Conservation (phyloP, 2,113 vertebrate species). For the Cyanoliseus patagonus region DNA sequence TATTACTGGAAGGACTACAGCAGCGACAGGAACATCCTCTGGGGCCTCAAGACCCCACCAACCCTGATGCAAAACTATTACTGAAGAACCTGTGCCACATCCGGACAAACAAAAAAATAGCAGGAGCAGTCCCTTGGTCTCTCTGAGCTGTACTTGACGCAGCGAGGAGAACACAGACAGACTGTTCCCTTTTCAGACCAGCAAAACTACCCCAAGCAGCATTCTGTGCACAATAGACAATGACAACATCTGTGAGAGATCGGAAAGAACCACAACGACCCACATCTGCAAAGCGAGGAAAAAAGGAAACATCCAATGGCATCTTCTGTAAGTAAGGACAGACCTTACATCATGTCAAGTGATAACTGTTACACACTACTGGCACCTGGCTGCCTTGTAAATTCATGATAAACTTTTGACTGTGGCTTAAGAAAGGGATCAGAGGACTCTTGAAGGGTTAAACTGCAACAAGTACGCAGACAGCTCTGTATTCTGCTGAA, state of each 20-base stretch:
- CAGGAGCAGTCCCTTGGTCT: neutral
- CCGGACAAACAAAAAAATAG: neutral
- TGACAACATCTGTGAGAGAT: slow-evolving; percentile 40
- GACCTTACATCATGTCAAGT: neutral
- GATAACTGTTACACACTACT: neutral
- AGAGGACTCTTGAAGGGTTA: neutral
- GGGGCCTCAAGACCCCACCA: neutral
- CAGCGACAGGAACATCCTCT: neutral
- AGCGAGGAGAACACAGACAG: neutral
- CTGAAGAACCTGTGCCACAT: neutral
- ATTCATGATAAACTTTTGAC: neutral
- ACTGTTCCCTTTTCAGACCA: slow-evolving; percentile 24
- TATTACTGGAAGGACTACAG: neutral
- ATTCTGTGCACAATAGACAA: slow-evolving; percentile 36
- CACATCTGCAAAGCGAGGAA: neutral
- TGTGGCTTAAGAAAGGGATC: neutral
- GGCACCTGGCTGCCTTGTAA: neutral
- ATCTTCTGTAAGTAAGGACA: slow-evolving; percentile 14
- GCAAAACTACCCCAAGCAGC: neutral
- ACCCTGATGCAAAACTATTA: neutral
- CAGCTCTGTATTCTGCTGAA: neutral
- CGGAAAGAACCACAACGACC: neutral
- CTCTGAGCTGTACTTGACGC: neutral
- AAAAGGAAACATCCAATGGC: slow-evolving; percentile 36
- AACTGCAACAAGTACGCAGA: neutral